Percentiles rank a stretch among this genome's conserved stretches.
phyloP scores from a whole-genome alignment of 2,797 vertebrate genomes.

The Pangasius macronema region DNA sequence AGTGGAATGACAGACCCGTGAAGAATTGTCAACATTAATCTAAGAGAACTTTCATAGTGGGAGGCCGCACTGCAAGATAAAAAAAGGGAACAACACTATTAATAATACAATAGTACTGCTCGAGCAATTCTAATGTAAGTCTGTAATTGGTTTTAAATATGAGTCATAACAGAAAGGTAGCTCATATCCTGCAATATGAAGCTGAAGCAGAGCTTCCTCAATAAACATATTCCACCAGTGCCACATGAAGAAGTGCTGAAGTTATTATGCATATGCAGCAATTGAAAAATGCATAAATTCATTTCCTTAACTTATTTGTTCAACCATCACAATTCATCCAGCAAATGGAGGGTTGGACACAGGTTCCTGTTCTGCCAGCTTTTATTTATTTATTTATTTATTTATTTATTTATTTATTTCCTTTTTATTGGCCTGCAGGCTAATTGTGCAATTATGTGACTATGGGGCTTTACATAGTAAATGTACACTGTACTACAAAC shows the following conservation, averaged over 20 bases:
- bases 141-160: slow-evolving; percentile 66
- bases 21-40: slow-evolving; percentile 33
- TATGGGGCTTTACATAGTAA: background rate
- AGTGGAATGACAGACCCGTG: slow-evolving; percentile 27
- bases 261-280: slow-evolving; percentile 40
- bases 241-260: slow-evolving; percentile 34
- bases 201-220: slow-evolving; percentile 30
- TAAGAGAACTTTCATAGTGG: slow-evolving; percentile 26
- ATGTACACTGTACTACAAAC: background rate
- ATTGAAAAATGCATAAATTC: slow-evolving; percentile 31
- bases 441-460: background rate
- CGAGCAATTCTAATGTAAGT: slow-evolving; percentile 52
- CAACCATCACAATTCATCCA: slow-evolving; percentile 12
- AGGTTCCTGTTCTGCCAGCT: background rate
- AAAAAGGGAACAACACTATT: slow-evolving; percentile 34
- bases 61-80: background rate
- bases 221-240: slow-evolving; percentile 52
- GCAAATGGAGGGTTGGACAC: slow-evolving; percentile 31
- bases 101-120: slow-evolving; percentile 8
- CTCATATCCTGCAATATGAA: slow-evolving; percentile 53
- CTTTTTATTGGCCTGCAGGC: slow-evolving; percentile 7
- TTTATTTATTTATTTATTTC: background rate
- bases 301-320: slow-evolving; percentile 22
- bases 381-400: background rate
- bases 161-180: slow-evolving; percentile 68